Percentiles rank a stretch among this genome's conserved stretches.
These are phyloP conservation scores for Andrena trimmerana DNA, from an alignment of 2,888 invertebrate species.

Conservation along the genomic window DNA sequence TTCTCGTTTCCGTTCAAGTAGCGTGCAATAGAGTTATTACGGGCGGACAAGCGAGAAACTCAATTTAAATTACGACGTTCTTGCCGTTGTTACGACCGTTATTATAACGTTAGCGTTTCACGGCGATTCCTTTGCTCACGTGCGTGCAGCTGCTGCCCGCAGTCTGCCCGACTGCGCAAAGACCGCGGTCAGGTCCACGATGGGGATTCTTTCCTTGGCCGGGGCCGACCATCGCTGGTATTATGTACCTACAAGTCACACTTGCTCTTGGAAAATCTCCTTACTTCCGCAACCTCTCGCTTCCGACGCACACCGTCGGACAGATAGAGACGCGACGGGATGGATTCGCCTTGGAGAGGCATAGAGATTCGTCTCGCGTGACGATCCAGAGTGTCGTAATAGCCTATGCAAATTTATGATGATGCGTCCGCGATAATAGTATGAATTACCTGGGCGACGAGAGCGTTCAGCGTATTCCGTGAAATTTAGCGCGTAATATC, in stretches of 20 bases:
- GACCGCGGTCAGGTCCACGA: background rate
- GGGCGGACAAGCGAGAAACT: constrained; percentile 78
- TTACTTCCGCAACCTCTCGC: background rate
- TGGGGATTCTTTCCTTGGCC: background rate
- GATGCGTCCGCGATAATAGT: constrained; percentile 73
- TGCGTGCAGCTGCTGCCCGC: constrained; percentile 37
- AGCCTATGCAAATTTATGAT: constrained; percentile 78
- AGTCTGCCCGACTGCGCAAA: background rate
- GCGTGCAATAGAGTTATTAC: constrained; percentile 80
- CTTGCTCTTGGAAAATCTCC: background rate
- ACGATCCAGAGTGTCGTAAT: constrained; percentile 75
- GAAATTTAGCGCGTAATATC: constrained; percentile 54
- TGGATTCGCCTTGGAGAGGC: constrained; percentile 32
- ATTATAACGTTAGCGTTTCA: constrained; percentile 77
- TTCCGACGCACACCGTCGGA: constrained; percentile 6
- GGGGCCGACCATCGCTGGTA: too few species aligned
- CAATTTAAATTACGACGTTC: constrained; percentile 79
- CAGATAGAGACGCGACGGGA: background rate
- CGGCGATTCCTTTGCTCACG: constrained; percentile 67
- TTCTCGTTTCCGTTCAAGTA: constrained; percentile 70
- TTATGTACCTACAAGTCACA: background rate
- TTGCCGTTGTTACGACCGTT: constrained; percentile 75
- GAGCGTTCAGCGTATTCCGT: constrained; percentile 43
- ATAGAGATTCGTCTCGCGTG: constrained; percentile 63
- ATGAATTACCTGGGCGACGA: constrained; percentile 47